These are phyloP conservation scores for Ostrea denselamellosa DNA, from an alignment of 1,140 invertebrate species.

Conservation along the genomic window DNA sequence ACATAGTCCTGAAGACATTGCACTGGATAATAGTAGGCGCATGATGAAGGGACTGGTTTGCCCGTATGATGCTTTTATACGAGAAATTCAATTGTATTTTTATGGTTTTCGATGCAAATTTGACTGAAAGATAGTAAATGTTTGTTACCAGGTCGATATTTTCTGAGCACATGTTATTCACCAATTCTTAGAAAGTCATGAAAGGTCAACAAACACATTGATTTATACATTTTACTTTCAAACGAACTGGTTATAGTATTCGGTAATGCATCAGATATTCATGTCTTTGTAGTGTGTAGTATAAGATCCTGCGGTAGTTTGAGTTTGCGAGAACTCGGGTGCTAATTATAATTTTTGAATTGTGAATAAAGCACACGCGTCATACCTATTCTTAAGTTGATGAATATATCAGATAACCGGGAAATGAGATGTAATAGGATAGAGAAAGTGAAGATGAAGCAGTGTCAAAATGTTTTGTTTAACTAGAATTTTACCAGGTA, in stretches of 20 bases:
- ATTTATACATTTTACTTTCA: not conserved
- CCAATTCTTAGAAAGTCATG: not conserved
- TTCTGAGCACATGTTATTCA: not conserved
- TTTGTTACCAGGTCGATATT: not conserved
- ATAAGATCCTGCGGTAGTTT: no score
- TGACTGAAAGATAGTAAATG: not conserved
- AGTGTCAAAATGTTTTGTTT: not conserved
- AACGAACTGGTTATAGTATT: not conserved
- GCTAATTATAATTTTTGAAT: not conserved
- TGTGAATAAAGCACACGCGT: not conserved
- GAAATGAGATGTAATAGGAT: not conserved
- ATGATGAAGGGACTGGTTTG: not conserved
- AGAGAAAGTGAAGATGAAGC: not conserved
- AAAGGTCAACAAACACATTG: not conserved
- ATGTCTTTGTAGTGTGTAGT: no score
- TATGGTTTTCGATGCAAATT: not conserved
- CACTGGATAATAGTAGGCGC: not conserved
- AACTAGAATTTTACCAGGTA: not conserved
- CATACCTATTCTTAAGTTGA: not conserved
- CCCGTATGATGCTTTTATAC: not conserved
- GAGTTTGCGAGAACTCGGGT: no score
- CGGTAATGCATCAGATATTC: no score
- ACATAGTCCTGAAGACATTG: not conserved
- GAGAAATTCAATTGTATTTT: not conserved
- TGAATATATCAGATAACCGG: not conserved